Base-by-base conservation (phyloP, 2,888 invertebrate species). In the Elegia similella region DNA sequence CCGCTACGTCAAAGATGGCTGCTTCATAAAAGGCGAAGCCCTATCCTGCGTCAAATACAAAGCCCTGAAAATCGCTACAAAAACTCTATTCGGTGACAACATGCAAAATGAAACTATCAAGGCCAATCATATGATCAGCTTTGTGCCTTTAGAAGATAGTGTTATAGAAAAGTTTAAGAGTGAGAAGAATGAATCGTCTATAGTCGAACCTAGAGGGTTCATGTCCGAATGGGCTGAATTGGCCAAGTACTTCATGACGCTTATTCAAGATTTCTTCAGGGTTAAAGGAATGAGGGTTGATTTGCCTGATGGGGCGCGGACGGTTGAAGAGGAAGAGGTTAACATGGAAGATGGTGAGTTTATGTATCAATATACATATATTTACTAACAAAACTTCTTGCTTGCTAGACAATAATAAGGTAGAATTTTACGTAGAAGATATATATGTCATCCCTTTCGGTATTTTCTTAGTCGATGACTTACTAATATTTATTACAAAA, bases 181-280 rank as follows among this genome's bases (percentile, higher is more conserved):
- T 48, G 82, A 83, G 5, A 75, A 76, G 0, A 66, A 67, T 1
- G 75, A 78, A 5, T 59, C 76, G 0, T 42, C 73, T 0, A 42
- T 65, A 0, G 75, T 65, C 59, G 84, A 86, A 54, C 78, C 84
- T 0, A 84, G 82, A 60, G 80, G 87, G 2, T 82, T 89, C 32
- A 55, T 88, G 30, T 90, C 89, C 0, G 91, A 91, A 59, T 91
- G 91, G 91, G 74, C 89, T 0, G 86, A 90, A 57, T 59, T 91
- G 7, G 86, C 89, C 0, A 89, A 87, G 66, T 90, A 90, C 55
- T 77, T 86, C 13, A 78, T 88, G 80, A 86, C 83, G 47, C 62
- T 90, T 42, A 78, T 91, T 1, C 84, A 82, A 43, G 84, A 86
- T 43, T 91, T 89, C 68, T 85, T 92, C 63, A 88, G 77, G 57